Base-by-base conservation (phyloP, 1,140 invertebrate species). In the Camponotus vicinus region DNA sequence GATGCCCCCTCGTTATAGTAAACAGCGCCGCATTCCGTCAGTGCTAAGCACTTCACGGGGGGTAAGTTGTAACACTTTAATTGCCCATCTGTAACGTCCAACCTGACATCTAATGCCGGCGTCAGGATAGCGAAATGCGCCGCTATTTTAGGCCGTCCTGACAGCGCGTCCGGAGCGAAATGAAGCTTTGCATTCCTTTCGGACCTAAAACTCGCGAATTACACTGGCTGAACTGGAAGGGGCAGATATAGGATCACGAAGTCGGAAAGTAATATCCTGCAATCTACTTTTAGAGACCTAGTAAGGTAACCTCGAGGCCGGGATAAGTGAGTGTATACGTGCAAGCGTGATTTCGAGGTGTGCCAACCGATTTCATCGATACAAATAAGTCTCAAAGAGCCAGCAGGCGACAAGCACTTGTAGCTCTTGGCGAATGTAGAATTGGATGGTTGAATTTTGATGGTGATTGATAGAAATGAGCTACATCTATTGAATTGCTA, bases 171-270 rank as follows among this genome's bases (percentile, higher is more conserved):
- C 79, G 79, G 79, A 82, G 73, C 55, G 55, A 82, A 73, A 82
- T 82, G 79, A 82, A 70, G 67, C 67, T 82, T 82, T 73, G 79
- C 79, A 52, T 73, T 82, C 79, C 79, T 82, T 82, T 82, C 79
- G n/a, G 18, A 52, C 27, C 42, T 61, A 55, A 32, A 75, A 83
- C 69, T 82, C 27, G 61, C 79, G 69, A 83, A 75, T 73, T 83
- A 73, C 69, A 83, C 40, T 27, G 6, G 7, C 27, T 59, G n/a
- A 11, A 32, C 45, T 4, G 69, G 27, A 15, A 27, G 3, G 32
- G 8, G 63, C 3, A 15, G 27, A 45, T 69, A n/a, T 34, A 67
- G 18, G 52, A 83, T 83, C 79, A 83, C 69, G 55, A 83, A 83
- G 79, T 83, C 79, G 71, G 40, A 27, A 83, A 75, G 79, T 83